Evolutionary conservation across 2,113 vertebrate genomes (phyloP).

Genomic region (Phylloscopus whistleri): DNA sequence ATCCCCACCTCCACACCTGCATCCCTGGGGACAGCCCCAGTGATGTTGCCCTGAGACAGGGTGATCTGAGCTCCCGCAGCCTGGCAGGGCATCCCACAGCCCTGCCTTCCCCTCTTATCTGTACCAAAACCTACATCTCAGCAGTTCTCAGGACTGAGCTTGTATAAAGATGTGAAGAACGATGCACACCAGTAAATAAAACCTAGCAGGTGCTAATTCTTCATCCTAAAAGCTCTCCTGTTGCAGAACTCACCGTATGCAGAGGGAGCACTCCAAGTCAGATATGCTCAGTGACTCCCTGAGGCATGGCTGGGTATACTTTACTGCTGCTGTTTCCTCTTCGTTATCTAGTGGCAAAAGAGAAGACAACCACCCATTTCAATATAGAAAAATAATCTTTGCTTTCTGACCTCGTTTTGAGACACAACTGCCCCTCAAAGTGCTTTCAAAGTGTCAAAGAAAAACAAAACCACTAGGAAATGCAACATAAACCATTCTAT

Average conservation of each 20-base stretch:
- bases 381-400: not conserved
- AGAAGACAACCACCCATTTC: not conserved
- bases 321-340: not conserved
- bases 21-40: not conserved
- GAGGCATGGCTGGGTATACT: not conserved
- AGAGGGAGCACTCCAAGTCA: slow-evolving; percentile 90
- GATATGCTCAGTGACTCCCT: slow-evolving; percentile 72
- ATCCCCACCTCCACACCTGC: not conserved
- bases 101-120: not conserved
- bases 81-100: not conserved
- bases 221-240: not conserved
- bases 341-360: not conserved
- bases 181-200: not conserved
- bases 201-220: not conserved
- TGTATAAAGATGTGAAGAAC: not conserved
- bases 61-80: not conserved
- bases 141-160: not conserved
- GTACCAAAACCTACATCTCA: not conserved
- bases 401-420: not conserved
- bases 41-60: not conserved
- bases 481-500: not conserved
- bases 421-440: not conserved
- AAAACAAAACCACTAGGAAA: not conserved
- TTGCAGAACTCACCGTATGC: slow-evolving; percentile 78
- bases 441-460: not conserved